Conservation (phyloP, 1,140 invertebrate genomes). For the Gyrodactylus salaris region DNA sequence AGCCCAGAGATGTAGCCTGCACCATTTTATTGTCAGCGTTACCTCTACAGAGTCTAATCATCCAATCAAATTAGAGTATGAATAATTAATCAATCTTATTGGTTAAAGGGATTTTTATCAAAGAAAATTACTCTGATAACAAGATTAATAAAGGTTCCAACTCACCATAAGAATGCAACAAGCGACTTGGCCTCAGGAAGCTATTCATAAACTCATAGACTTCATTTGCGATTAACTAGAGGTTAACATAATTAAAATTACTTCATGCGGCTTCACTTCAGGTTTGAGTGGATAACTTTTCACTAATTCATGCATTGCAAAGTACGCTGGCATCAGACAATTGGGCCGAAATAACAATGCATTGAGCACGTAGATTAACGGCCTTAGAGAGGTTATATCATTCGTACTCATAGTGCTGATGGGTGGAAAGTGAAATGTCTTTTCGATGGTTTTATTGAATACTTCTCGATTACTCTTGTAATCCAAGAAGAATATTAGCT, state of each 20-base stretch:
- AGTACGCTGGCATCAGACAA: slow-evolving; percentile 1
- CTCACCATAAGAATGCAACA: background rate
- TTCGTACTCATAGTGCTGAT: background rate
- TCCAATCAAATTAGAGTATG: too few relatives aligned
- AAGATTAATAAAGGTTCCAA: too few relatives aligned
- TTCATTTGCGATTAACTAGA: background rate
- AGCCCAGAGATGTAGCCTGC: too few relatives aligned
- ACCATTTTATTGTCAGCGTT: too few relatives aligned
- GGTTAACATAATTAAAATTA: background rate
- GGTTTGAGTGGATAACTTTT: background rate
- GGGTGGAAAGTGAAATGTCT: background rate
- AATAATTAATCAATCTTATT: too few relatives aligned
- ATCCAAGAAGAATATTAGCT: background rate
- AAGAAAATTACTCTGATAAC: too few relatives aligned
- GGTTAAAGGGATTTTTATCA: too few relatives aligned
- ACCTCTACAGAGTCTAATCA: too few relatives aligned
- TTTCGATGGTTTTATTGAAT: slow-evolving; percentile 4
- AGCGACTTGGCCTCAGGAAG: background rate
- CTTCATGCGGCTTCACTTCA: background rate
- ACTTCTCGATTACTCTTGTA: slow-evolving; percentile 2
- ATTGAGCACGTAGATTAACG: background rate
- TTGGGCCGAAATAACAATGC: background rate
- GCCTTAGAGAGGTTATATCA: background rate
- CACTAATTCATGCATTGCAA: slow-evolving; percentile 6
- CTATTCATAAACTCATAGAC: slow-evolving; percentile 1